Base-by-base conservation (phyloP, 2,888 invertebrate genomes). In the Deroplatys truncata region DNA sequence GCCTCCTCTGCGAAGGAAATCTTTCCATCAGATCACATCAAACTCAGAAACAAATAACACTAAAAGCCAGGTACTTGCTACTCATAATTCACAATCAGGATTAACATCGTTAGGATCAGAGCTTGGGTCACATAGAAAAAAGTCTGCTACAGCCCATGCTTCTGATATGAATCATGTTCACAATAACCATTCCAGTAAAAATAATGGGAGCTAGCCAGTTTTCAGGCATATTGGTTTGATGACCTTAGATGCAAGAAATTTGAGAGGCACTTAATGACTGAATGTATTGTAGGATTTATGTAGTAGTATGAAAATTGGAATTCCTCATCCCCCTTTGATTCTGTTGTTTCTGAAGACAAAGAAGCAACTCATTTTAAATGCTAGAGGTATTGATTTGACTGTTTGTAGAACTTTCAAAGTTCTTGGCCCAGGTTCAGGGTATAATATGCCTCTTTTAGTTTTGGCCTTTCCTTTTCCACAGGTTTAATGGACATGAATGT, bases 21-120 rank as follows among this genome's bases (percentile, higher is more conserved):
- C 91, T n/a, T 49, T 91, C 29, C 91, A 92, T 85, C 90, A 90
- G 43, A 20, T 87, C n/a, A 87, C 82, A 28, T 86, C 86, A n/a
- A 43, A 31, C 16, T 35, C 82, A 15, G 87, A 87, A 35, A 35
- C 82, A 31, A 87, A 15, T 82, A 31, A 43, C 43, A 28, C 82
- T 31, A 87, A 87, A 35, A 87, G 43, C 82, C 87, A 87, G 28
- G 83, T 83, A 25, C 25, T 87, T 9, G 43, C 43, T 49, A 49
- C 85, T 56, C 85, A 85, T 85, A 82, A 82, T 28, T 87, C 87
- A n/a, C 87, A 87, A 87, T 82, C 35, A 20, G 20, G 31, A n/a
- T 25, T 87, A 28, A 13, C 86, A 28, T 87, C 87, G 3, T 28
- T 82, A 28, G 87, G 31, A 25, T 16, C 87, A 35, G 87, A 87